These are phyloP conservation scores for Mormyrus lacerda DNA, from an alignment of 2,113 vertebrate genomes.

Conservation along the genomic window DNA sequence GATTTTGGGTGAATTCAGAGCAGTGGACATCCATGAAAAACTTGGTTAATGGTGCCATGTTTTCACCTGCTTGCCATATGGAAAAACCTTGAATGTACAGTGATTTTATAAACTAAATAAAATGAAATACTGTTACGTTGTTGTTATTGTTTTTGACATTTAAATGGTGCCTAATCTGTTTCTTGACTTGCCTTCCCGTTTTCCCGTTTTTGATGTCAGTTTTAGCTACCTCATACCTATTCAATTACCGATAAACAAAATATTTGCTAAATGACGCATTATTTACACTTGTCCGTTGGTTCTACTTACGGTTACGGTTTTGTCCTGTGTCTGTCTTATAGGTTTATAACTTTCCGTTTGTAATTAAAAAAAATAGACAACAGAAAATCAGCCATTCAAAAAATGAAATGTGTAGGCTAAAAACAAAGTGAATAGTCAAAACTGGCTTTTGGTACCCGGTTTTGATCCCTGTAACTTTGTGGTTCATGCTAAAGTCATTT, in stretches of 20 bases:
- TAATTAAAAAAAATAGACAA: not conserved
- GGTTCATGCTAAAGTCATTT: not conserved
- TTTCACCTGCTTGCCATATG: not conserved
- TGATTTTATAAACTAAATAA: not conserved
- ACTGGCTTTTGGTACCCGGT: not conserved
- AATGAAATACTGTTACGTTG: not conserved
- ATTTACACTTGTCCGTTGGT: not conserved
- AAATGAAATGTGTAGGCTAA: not conserved
- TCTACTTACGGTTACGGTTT: not conserved
- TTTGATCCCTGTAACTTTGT: not conserved
- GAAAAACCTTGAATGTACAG: not conserved
- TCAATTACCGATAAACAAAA: not conserved
- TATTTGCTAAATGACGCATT: not conserved
- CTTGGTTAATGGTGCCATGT: not conserved
- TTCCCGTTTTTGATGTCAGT: not conserved
- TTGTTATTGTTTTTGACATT: not conserved
- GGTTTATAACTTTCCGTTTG: not conserved
- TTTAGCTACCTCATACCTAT: not conserved
- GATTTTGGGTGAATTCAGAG: not conserved
- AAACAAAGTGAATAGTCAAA: not conserved
- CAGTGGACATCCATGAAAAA: not conserved
- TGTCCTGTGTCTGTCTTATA: not conserved
- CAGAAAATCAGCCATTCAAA: not conserved
- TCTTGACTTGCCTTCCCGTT: not conserved
- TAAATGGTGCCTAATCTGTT: not conserved